phyloP scores from a whole-genome alignment of 2,888 invertebrate species.

The Himalopsyche japonica region DNA sequence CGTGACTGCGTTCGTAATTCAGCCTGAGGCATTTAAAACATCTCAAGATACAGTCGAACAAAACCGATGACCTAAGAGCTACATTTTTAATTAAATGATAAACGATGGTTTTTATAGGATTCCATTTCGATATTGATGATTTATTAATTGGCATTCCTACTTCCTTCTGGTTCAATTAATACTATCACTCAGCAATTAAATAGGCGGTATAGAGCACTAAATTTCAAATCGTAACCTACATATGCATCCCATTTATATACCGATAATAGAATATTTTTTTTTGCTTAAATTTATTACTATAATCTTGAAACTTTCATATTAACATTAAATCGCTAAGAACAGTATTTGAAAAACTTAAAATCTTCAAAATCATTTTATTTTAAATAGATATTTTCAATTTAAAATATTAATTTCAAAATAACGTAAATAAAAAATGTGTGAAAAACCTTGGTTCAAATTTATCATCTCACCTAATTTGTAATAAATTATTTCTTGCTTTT shows the following conservation, averaged over 20 bases:
- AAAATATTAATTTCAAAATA: too few relatives aligned
- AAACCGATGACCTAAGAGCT: neutral
- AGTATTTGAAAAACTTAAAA: too few relatives aligned
- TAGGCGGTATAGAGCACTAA: neutral
- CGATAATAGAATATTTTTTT: too few relatives aligned
- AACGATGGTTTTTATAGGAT: neutral
- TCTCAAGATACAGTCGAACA: neutral
- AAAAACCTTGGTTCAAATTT: too few relatives aligned
- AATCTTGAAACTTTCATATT: too few relatives aligned
- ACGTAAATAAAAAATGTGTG: too few relatives aligned
- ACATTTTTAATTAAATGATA: neutral
- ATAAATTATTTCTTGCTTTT: too few relatives aligned
- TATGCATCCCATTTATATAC: neutral
- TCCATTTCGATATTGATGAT: neutral
- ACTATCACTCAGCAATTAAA: neutral
- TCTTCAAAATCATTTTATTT: too few relatives aligned
- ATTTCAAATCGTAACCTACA: neutral
- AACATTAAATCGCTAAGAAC: too few relatives aligned
- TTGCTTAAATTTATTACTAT: too few relatives aligned
- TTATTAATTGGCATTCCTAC: neutral
- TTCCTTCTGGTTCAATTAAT: neutral
- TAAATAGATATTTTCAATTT: too few relatives aligned
- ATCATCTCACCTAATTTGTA: too few relatives aligned
- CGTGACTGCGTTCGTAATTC: constrained; percentile 14
- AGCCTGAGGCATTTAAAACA: neutral